Percentiles rank a stretch among this genome's conserved stretches.
These are phyloP conservation scores for Lamellibrachia luymesi DNA, from an alignment of 1,140 invertebrate species.

Conservation along the genomic window DNA sequence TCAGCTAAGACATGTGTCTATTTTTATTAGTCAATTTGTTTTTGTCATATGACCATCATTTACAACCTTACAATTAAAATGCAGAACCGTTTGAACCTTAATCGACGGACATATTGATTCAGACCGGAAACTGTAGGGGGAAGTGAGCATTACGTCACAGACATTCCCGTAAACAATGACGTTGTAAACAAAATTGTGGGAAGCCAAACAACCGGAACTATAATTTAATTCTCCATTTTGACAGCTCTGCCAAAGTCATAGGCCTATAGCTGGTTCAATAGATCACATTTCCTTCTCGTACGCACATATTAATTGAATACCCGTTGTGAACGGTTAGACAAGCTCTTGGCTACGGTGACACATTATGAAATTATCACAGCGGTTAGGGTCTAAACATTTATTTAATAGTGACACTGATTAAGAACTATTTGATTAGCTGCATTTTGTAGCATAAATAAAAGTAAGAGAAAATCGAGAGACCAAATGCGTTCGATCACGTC, in stretches of 20 bases:
- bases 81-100: not conserved
- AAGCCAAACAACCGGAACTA: not conserved
- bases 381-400: not conserved
- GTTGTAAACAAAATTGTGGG: not conserved
- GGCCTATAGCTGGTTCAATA: not conserved
- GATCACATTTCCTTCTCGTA: not conserved
- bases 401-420: not conserved
- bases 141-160: not conserved
- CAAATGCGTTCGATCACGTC: not conserved
- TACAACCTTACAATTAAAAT: not conserved
- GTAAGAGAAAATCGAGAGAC: not conserved
- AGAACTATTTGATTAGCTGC: not conserved
- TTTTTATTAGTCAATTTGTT: not conserved
- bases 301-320: not conserved
- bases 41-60: not conserved
- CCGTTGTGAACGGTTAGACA: not conserved
- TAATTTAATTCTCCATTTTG: not conserved
- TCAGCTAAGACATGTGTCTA: not conserved
- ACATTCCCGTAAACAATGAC: not conserved
- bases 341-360: not conserved
- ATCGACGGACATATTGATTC: not conserved
- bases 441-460: not conserved
- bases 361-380: not conserved
- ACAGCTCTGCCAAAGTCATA: not conserved
- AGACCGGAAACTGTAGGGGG: not conserved